phyloP scores from a whole-genome alignment of 1,140 invertebrate genomes.

The Drosophila serrata region DNA sequence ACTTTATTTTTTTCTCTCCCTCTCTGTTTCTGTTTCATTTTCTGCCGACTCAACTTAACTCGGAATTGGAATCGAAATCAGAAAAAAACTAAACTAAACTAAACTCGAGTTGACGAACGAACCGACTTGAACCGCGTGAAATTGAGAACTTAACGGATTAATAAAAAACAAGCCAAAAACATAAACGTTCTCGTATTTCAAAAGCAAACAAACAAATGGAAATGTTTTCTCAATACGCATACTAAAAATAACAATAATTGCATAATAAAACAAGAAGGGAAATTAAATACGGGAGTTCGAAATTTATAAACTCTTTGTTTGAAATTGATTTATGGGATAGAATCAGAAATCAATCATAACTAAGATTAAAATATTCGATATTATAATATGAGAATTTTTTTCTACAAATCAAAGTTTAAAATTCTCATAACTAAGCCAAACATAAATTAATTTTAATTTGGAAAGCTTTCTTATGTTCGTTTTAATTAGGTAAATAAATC shows the following conservation, averaged over 20 bases:
- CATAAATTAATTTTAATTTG: too few relatives aligned
- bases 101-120: conserved; percentile 14
- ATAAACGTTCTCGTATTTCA: conserved; percentile 13
- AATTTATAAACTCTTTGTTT: too few relatives aligned
- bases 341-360: too few relatives aligned
- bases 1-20: not conserved
- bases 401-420: too few relatives aligned
- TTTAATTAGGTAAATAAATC: too few relatives aligned
- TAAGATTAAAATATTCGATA: too few relatives aligned
- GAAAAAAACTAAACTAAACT: conserved; percentile 16
- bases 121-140: conserved; percentile 31
- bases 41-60: conserved; percentile 36
- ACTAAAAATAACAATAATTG: not conserved
- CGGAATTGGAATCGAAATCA: conserved; percentile 15
- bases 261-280: not conserved
- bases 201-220: conserved; percentile 7
- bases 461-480: too few relatives aligned
- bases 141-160: conserved; percentile 48
- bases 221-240: not conserved
- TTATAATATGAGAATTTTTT: too few relatives aligned
- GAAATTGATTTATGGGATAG: too few relatives aligned
- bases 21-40: conserved; percentile 26
- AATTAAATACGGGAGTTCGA: too few relatives aligned
- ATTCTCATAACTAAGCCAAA: too few relatives aligned
- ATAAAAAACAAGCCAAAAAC: conserved; percentile 21